phyloP scores from a whole-genome alignment of 2,888 invertebrate species.

The Leucophenga montana region DNA sequence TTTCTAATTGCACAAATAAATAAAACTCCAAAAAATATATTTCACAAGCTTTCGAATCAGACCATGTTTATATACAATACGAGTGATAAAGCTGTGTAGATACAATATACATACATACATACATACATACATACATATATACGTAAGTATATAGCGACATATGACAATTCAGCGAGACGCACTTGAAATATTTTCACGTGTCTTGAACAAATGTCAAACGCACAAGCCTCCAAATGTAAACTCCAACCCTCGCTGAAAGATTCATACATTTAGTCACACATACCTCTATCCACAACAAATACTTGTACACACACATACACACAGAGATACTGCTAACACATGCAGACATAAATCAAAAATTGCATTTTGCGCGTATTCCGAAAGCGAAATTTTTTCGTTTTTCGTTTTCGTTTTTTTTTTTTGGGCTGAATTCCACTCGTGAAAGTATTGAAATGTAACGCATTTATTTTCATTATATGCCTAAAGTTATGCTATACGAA shows the following conservation, averaged over 20 bases:
- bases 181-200: constrained; percentile 70
- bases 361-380: constrained; percentile 38
- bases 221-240: background rate
- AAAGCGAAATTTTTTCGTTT: background rate
- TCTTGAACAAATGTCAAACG: constrained; percentile 67
- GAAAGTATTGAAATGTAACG: constrained; percentile 67
- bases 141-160: background rate
- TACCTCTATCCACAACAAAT: background rate
- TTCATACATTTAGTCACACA: constrained; percentile 28
- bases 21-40: no score
- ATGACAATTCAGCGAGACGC: constrained; percentile 7
- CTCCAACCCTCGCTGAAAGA: background rate
- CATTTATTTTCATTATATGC: constrained; percentile 61
- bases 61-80: background rate
- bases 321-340: constrained; percentile 24
- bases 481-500: constrained; percentile 59
- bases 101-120: background rate
- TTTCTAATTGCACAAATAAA: no score
- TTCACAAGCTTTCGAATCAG: background rate
- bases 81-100: background rate
- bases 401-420: background rate
- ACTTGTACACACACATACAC: constrained; percentile 17
- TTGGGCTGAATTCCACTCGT: constrained; percentile 29
- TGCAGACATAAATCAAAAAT: constrained; percentile 61
- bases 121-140: no score